Evolutionary conservation across 2,113 vertebrate species (phyloP), one percentile per base, ranked within the genome.

Genomic region (Vulpes ferrilata): DNA sequence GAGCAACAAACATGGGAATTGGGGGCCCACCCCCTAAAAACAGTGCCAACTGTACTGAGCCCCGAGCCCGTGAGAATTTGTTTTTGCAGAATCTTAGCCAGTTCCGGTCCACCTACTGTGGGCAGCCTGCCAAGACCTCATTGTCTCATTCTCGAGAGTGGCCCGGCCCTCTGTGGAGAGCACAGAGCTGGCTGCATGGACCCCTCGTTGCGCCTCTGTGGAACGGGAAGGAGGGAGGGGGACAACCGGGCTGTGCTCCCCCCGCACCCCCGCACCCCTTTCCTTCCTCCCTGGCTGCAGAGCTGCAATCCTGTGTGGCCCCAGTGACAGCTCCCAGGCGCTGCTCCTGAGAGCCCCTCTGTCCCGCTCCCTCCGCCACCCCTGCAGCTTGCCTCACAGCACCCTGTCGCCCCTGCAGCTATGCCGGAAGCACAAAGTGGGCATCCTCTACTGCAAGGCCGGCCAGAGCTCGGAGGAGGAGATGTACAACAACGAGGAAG

Each of bases 401-500:
- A 4, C 48, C 2, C 82, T 69, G 57, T 86, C 62, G 0, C 15
- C 32, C 7, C 69, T 30, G 5, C 96, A 99, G 99, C 99, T 99
- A 30, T 99, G 99, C 98, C 98, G 98, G 89, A 99, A 99, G 95
- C 99, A 99, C 99, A 99, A 99, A 96, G 99, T 99, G 93, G 99
- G 99, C 7, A 98, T 99, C 97, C 98, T 99, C 35, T 99, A 99
- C 98, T 99, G 99, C 98, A 99, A 99, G 48, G 99, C 99, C 0
- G 99, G 99, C 84, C 99, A 99, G 99, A 99, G 99, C 99, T 99
- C 99, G 0, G 99, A 99, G 98, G 99, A 99, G 98, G 99, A 99
- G 99, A 99, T 99, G 99, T 99, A 99, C 98, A 99, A 99, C 99
- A 99, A 99, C 0, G 99, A 99, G 98, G 99, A 98, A 11, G 99